Evolutionary conservation across 2,888 invertebrate species (phyloP).

Genomic region (Tipula lateralis): DNA sequence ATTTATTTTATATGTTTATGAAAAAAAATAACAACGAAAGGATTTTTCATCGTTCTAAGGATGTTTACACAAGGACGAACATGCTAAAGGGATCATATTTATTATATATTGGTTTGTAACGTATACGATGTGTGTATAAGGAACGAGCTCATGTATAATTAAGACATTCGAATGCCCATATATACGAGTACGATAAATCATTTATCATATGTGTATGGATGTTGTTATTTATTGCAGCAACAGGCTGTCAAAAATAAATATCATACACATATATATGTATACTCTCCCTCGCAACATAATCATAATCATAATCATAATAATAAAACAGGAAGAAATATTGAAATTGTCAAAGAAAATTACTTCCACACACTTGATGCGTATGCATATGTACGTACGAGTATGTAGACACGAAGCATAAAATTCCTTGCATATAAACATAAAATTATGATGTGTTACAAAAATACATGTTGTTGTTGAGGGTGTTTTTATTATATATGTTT

Average conservation of each 20-base stretch:
- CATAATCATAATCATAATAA: background rate
- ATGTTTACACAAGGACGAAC: background rate
- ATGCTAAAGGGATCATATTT: constrained; percentile 1
- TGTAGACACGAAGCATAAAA: background rate
- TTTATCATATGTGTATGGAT: background rate
- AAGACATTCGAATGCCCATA: background rate
- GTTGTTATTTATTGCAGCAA: background rate
- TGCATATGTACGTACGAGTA: background rate
- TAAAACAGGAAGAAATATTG: background rate
- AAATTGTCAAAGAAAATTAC: background rate
- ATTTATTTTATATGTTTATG: background rate
- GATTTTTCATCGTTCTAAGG: background rate
- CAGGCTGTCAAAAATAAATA: constrained; percentile 11
- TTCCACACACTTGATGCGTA: background rate
- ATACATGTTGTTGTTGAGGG: background rate
- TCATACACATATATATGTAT: too few species aligned
- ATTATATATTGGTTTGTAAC: background rate
- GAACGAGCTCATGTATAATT: background rate
- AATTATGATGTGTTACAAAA: constrained; percentile 24
- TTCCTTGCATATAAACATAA: constrained; percentile 11
- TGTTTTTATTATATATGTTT: background rate
- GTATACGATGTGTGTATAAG: background rate
- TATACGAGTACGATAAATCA: background rate
- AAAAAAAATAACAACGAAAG: too few species aligned
- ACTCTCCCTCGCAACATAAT: constrained; percentile 7